Base-by-base conservation (phyloP, 2,113 vertebrate species). In the Thamnophis sirtalis region DNA sequence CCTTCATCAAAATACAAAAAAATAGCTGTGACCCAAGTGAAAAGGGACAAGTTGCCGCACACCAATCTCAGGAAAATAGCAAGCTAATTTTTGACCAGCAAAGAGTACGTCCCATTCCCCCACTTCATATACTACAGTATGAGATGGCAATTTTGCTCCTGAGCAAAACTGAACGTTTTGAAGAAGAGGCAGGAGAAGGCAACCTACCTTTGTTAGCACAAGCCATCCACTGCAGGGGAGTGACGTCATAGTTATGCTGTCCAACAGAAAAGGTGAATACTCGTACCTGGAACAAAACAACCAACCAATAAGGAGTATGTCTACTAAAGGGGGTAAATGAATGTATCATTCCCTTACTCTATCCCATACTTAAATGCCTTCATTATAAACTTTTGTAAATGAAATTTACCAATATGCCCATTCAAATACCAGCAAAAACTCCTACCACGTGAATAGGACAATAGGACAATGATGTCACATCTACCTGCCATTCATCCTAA, bases 211-310 rank as follows among this genome's bases (percentile, higher is more conserved):
- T 99, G 97, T 99, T 99, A 93, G 99, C 98, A 1, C 99, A 99
- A 15, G 99, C 99, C 95, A 99, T 99, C 99, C 99, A 99, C 96
- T 99, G 99, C 93, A 99, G 97, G 0, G 99, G 99, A 2, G 99
- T 99, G 96, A 99, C 98, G 0, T 99, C 99, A 0, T 99, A 99
- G 97, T 99, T 99, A 97, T 99, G 99, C 93, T 99, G 99, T 92
- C 99, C 99, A 1, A 99, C 99, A 0, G 99, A 99, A 97, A 99
- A 99, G 2, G 99, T 99, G 96, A 99, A 99, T 51, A 99, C 99
- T 2, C 99, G 98, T 28, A 98, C 98, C 98, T 98, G 94, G 0
- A 0, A 51, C 19, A 63, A 60, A 86, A 55, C 7, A 80, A 80
- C 6, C 33, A 80, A 80, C 33, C 33, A 10, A 50, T 49, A 28